Evolutionary conservation across 2,888 invertebrate genomes (phyloP).

Genomic region (Pherbina coryleti): DNA sequence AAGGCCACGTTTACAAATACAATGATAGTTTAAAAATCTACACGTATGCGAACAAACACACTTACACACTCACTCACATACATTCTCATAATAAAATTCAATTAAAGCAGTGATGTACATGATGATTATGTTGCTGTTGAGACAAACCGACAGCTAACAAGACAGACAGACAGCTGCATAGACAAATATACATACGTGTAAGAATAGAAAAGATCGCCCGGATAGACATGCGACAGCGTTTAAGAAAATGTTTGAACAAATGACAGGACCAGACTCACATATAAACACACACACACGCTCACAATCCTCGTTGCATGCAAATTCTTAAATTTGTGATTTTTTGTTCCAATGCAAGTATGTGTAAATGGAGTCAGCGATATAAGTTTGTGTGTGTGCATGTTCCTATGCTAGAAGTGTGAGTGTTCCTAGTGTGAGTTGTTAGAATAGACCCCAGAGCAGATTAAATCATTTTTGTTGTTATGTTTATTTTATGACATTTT

Average conservation of each 20-base stretch:
- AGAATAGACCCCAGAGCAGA: no score
- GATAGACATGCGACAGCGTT: not conserved
- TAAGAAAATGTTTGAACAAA: not conserved
- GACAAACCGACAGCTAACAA: not conserved
- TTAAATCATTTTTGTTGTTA: no score
- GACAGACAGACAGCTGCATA: not conserved
- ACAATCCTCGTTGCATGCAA: not conserved
- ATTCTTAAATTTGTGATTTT: not conserved
- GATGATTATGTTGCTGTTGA: not conserved
- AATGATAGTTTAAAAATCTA: not conserved
- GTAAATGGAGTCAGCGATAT: not conserved
- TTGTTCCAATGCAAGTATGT: not conserved
- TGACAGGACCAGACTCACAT: not conserved
- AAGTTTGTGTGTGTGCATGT: no score
- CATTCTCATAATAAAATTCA: not conserved
- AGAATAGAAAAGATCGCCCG: not conserved
- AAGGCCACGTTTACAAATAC: no score
- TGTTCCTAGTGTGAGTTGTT: no score
- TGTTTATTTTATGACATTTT: no score
- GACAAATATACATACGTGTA: not conserved
- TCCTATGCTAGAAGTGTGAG: no score
- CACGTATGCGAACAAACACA: not conserved
- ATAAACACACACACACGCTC: no score
- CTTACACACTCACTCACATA: not conserved
- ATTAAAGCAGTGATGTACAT: slow-evolving; percentile 1